Evolutionary conservation across 1,140 invertebrate genomes (phyloP).

Genomic region (Chrysoperla carnea): DNA sequence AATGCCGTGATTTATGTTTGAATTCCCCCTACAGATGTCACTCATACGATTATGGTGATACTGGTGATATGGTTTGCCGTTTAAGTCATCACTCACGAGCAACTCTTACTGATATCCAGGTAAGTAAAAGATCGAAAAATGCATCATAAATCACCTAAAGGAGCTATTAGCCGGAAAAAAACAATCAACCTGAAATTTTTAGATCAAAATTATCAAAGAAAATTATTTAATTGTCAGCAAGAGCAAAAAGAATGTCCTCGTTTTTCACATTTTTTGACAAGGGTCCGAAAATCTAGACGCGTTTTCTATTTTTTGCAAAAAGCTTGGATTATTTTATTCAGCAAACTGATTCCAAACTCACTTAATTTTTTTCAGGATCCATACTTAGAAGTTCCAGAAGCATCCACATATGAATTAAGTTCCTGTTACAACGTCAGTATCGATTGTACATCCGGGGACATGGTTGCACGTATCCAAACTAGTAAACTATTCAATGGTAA

Average conservation of each 20-base stretch:
- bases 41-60: constrained; percentile 85
- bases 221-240: no score
- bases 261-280: no score
- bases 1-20: constrained; percentile 73
- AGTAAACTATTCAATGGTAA: constrained; percentile 87
- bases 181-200: no score
- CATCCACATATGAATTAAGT: constrained; percentile 77
- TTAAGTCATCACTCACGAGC: constrained; percentile 79
- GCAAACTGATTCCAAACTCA: not conserved
- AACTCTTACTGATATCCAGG: constrained; percentile 74
- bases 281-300: no score
- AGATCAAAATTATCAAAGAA: no score
- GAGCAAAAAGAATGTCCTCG: no score
- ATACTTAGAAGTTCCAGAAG: constrained; percentile 75
- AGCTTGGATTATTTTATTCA: no score
- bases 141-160: no score
- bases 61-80: constrained; percentile 80
- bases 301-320: no score
- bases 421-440: constrained; percentile 91
- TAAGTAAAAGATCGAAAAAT: constrained; percentile 16
- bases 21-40: constrained; percentile 74
- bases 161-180: no score
- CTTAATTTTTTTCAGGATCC: constrained; percentile 43
- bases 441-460: constrained; percentile 78
- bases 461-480: constrained; percentile 81